Evolutionary conservation across 2,797 vertebrate genomes (phyloP).

Genomic region (Tangara arthus): DNA sequence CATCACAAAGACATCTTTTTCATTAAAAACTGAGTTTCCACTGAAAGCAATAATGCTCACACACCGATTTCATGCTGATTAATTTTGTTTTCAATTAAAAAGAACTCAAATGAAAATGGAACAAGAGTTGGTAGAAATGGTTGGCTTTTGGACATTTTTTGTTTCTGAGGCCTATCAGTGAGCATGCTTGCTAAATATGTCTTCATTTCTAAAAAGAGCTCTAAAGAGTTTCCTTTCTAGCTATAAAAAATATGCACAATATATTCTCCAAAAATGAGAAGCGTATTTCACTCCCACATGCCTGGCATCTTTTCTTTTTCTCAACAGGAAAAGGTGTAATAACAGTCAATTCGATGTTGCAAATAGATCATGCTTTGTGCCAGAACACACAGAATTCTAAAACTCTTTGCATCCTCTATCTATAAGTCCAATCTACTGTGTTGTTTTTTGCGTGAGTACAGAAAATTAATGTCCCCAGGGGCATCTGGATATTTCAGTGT

Average conservation of each 20-base stretch:
- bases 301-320: background rate
- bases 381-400: background rate
- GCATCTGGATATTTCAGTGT: background rate
- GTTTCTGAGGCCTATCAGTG: background rate
- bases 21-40: background rate
- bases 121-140: background rate
- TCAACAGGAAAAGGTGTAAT: slow-evolving; percentile 8
- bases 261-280: background rate
- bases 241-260: background rate
- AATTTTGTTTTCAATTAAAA: background rate
- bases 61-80: background rate
- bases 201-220: background rate
- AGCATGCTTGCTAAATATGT: background rate
- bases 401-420: background rate
- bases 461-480: background rate
- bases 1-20: background rate
- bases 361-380: background rate
- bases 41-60: background rate
- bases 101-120: background rate
- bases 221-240: background rate
- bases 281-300: background rate
- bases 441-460: background rate
- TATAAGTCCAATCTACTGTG: background rate
- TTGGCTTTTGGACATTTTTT: background rate
- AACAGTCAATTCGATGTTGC: background rate